Percentiles rank a stretch among this genome's conserved stretches.
Conservation (phyloP, 1,140 invertebrate genomes). For the Magallana gigas region DNA sequence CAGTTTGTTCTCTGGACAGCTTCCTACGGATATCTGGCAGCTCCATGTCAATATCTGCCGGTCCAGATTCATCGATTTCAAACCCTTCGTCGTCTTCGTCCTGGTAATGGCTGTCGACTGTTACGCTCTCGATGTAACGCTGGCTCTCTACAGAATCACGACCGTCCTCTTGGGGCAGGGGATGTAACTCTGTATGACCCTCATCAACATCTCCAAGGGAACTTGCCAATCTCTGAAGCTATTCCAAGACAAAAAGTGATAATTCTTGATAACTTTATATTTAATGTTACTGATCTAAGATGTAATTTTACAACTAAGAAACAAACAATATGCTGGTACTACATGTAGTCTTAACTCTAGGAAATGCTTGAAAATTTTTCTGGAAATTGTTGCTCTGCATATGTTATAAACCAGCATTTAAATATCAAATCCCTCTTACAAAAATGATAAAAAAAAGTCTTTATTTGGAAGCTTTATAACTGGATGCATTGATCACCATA, state of each 20-base stretch:
- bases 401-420: no score
- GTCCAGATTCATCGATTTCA: slow-evolving; percentile 34
- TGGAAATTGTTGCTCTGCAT: no score
- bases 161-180: slow-evolving; percentile 35
- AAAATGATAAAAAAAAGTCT: no score
- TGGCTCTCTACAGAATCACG: slow-evolving; percentile 46
- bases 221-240: slow-evolving; percentile 43
- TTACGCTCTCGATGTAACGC: slow-evolving; percentile 55
- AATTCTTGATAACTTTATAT: no score
- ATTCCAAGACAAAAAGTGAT: not conserved
- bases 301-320: no score
- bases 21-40: slow-evolving; percentile 50
- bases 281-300: no score
- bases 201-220: slow-evolving; percentile 49
- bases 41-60: slow-evolving; percentile 50
- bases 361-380: no score
- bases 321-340: no score
- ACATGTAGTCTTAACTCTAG: no score
- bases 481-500: not conserved
- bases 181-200: slow-evolving; percentile 9
- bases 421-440: no score
- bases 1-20: slow-evolving; percentile 48
- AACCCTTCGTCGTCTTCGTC: slow-evolving; percentile 37
- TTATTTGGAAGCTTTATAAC: no score
- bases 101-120: slow-evolving; percentile 41